Conservation (phyloP, 64 coral and sea anemone genomes). For the Pocillopora damicornis region DNA sequence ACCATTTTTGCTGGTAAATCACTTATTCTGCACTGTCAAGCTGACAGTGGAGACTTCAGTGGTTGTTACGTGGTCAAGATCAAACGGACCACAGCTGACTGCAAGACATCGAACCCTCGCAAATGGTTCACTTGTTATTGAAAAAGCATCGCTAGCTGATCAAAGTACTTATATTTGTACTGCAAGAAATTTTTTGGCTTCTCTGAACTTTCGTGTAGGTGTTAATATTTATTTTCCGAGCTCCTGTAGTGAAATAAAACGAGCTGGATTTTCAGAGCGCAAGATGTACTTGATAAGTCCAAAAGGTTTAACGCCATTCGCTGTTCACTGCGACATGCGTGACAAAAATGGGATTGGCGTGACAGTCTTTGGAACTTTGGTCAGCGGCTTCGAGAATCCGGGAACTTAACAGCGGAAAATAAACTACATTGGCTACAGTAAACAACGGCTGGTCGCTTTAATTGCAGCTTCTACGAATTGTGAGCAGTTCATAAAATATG, state of each 20-base stretch:
- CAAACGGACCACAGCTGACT: neutral
- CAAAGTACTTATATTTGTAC: slow-evolving; percentile 5
- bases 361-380: slow-evolving; percentile 37
- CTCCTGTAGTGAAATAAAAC: slow-evolving; percentile 3
- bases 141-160: slow-evolving; percentile 1
- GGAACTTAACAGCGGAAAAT: neutral
- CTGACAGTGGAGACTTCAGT: slow-evolving; percentile 1
- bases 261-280: slow-evolving; percentile 13
- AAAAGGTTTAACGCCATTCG: neutral
- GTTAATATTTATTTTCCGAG: neutral
- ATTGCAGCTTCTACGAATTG: neutral
- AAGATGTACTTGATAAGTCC: slow-evolving; percentile 24
- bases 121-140: slow-evolving; percentile 8
- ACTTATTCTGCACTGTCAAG: neutral
- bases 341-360: slow-evolving; percentile 47
- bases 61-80: neutral
- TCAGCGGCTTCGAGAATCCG: neutral
- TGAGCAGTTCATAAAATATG: slow-evolving; percentile 23
- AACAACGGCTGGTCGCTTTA: neutral
- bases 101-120: neutral
- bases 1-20: neutral
- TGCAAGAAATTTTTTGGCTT: slow-evolving; percentile 16
- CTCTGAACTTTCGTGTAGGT: neutral
- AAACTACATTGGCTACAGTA: neutral
- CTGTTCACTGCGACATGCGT: slow-evolving; percentile 46